Base-by-base conservation (phyloP, 2,113 vertebrate species). In the Rhinoptilus africanus region DNA sequence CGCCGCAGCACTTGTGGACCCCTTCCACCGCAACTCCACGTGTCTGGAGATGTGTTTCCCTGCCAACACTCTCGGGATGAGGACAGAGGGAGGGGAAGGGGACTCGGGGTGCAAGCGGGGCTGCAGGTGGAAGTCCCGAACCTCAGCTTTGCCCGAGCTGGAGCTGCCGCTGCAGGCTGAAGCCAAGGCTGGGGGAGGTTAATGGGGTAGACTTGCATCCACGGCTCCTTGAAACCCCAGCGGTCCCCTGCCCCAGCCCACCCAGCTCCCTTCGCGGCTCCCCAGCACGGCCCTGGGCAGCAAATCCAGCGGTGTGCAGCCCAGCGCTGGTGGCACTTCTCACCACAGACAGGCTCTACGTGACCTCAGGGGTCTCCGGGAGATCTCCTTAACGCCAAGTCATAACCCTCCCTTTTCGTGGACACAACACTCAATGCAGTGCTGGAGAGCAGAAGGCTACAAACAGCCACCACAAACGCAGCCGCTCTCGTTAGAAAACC, bases 1-100 rank as follows among this genome's bases (percentile, higher is more conserved):
- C 0, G 1, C 54, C 78, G 59, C 2, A 0, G 53, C 43, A 14
- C 32, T 63, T 39, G 3, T 1, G 9, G 43, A 78, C 20, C 10
- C 13, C 21, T 73, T 60, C 35, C 50, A 68, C 18, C 6, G 0
- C 78, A 89, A 11, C 19, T 47, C 28, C n/a, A 19, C 1, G 0
- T 0, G 0, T 4, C 10, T 5, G 22, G 47, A 45, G 35, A 12
- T 4, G 35, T 7, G 51, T 30, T 72, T 82, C 59, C 57, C 50
- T 23, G 18, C 26, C 47, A 47, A 54, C 39, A 18, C 4, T 59
- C 73, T 73, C 0, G 0, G 23, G 35, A 43, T 45, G 37, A 72
- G 62, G 18, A 78, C 1, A 7, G 37, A 68, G 16, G 27, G 27
- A 80, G 28, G 27, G 11, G 34, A 80, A 22, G 9, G 1, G 15